Evolutionary conservation across 2,888 invertebrate genomes (phyloP).

Genomic region (Psylliodes chrysocephalus): DNA sequence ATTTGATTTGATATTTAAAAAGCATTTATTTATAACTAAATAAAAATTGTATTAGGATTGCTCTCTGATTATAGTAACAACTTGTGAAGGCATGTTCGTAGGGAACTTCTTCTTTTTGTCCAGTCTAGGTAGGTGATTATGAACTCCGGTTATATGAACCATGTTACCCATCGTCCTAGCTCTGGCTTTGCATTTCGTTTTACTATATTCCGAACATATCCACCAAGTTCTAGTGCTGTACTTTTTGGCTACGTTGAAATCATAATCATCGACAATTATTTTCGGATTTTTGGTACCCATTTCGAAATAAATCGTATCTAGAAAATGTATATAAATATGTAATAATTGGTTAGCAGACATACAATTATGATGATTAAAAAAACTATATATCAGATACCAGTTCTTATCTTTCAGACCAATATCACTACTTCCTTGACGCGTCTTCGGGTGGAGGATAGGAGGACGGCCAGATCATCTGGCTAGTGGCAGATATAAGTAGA

Average conservation of each 20-base stretch:
- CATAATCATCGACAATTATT: constrained; percentile 51
- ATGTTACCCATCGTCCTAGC: constrained; percentile 51
- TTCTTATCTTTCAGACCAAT: too few species aligned
- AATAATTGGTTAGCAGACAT: too few species aligned
- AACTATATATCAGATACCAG: too few species aligned
- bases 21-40: too few species aligned
- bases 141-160: constrained; percentile 48
- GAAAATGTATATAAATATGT: too few species aligned
- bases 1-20: too few species aligned
- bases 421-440: too few species aligned
- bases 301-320: constrained; percentile 50
- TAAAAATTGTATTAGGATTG: too few species aligned
- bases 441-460: too few species aligned
- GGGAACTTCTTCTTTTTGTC: constrained; percentile 41
- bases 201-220: constrained; percentile 52
- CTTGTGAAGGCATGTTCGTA: constrained; percentile 51
- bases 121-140: constrained; percentile 50
- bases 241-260: constrained; percentile 53
- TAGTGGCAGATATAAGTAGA: too few species aligned
- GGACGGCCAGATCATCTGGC: too few species aligned
- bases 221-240: constrained; percentile 49
- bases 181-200: constrained; percentile 52
- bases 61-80: constrained; percentile 48
- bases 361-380: too few species aligned
- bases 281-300: constrained; percentile 53